Conservation (phyloP, 1,140 invertebrate species). For the Vanessa atalanta region DNA sequence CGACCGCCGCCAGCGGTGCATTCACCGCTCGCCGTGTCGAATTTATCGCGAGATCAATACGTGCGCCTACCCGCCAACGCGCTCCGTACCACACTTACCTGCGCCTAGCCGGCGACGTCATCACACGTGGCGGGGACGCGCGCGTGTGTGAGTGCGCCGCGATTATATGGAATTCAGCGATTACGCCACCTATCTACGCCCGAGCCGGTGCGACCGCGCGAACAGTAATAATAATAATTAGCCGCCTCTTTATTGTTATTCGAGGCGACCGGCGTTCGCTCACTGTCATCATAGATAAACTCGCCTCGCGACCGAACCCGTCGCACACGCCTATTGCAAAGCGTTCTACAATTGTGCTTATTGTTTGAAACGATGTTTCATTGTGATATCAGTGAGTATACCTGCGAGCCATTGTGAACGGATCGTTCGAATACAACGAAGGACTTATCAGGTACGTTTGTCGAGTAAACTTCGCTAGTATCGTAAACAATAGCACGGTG, state of each 20-base stretch:
- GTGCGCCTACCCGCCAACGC: constrained; percentile 35
- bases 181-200: constrained; percentile 61
- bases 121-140: constrained; percentile 39
- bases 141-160: constrained; percentile 48
- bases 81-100: constrained; percentile 46
- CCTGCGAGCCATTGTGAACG: constrained; percentile 34
- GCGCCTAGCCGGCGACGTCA: constrained; percentile 30
- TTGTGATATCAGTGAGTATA: constrained; percentile 28
- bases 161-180: constrained; percentile 65
- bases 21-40: constrained; percentile 66
- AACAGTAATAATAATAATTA: constrained; percentile 68
- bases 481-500: constrained; percentile 48
- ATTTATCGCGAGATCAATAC: constrained; percentile 74
- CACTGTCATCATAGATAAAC: constrained; percentile 55
- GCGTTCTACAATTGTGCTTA: constrained; percentile 35
- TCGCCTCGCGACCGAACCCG: constrained; percentile 7
- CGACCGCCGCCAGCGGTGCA: constrained; percentile 59
- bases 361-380: constrained; percentile 22
- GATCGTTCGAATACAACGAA: constrained; percentile 39
- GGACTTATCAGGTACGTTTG: constrained; percentile 47
- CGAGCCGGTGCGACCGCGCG: constrained; percentile 49
- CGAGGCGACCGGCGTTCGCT: constrained; percentile 45
- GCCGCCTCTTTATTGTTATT: constrained; percentile 61
- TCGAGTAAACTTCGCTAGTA: constrained; percentile 42
- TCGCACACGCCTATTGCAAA: constrained; percentile 40